Evolutionary conservation across 2,113 vertebrate species (phyloP), one percentile per base, ranked within the genome.

Genomic region (Sakesphorus luctuosus): DNA sequence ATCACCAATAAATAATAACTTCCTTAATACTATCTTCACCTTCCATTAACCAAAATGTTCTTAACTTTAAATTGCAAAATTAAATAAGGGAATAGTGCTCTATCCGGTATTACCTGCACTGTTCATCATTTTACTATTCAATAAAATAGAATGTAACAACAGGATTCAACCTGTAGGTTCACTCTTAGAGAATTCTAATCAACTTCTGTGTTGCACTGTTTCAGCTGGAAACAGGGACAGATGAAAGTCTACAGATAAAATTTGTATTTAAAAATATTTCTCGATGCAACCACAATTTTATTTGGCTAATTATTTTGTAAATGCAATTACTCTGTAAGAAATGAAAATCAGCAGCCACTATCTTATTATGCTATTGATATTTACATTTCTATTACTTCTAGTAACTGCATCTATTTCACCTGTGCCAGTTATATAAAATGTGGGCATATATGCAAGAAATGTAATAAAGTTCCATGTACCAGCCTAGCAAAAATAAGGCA

Each of bases 1-100:
- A 93, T 94, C 68, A 74, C 33, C 1, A 1, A 89, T 72, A 93
- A 95, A 97, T 86, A 93, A 94, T 84, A 93, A 74, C 23, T 35
- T 47, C 50, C 52, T 77, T 88, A 90, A 84, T 67, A 58, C 26
- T 79, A 81, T 74, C 83, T 93, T 92, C 73, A 81, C 56, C 62
- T 97, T 86, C 56, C 65, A 84, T 95, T 96, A 93, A 89, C 35
- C 76, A 90, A 90, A 90, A 77, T 78, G 80, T 87, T 84, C 84
- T 63, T 78, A 90, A 78, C 76, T 89, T 94, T 28, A 84, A 86
- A 93, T 50, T 89, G 50, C 65, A 91, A 95, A 95, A 91, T 86
- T 88, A 92, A 90, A 92, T 93, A 81, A 86, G 87, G 76, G 72
- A 80, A 53, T 94, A 81, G 67, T 88, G 18, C 83, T 92, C 50